A percentile compares a stretch with the other conserved stretches of the same genome.
Evolutionary conservation across 2,888 invertebrate species (phyloP).

Genomic region (Deilephila porcellus): DNA sequence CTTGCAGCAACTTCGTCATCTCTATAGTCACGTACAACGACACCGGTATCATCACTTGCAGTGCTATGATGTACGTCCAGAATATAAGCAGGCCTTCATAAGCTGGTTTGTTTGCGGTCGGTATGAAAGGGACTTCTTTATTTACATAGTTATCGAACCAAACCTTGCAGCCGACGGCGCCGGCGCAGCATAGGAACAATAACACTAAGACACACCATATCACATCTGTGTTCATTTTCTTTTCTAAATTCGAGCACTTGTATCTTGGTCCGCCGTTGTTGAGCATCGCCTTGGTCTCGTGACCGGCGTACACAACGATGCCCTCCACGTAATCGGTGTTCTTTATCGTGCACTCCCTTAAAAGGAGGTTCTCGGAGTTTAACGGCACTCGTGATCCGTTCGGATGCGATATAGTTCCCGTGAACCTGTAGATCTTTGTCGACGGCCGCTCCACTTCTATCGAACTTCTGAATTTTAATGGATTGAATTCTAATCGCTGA

Average conservation of each 20-base stretch:
- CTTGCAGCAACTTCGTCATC: conserved; percentile 97
- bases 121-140: conserved; percentile 88
- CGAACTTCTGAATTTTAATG: conserved; percentile 91
- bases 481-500: conserved; percentile 90
- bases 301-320: conserved; percentile 97
- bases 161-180: conserved; percentile 95
- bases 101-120: conserved; percentile 84
- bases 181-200: conserved; percentile 94
- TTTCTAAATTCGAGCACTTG: conserved; percentile 96
- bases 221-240: conserved; percentile 97
- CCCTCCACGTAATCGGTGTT: conserved; percentile 99
- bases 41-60: conserved; percentile 98
- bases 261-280: conserved; percentile 98
- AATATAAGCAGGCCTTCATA: conserved; percentile 94
- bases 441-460: conserved; percentile 98
- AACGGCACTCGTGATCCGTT: conserved; percentile 92
- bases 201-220: conserved; percentile 98
- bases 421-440: conserved; percentile 97
- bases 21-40: conserved; percentile 98
- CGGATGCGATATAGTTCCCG: conserved; percentile 94
- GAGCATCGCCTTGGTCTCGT: conserved; percentile 98
- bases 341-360: conserved; percentile 96
- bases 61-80: conserved; percentile 97
- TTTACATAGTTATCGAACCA: conserved; percentile 89
- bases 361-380: conserved; percentile 94